A percentile compares a stretch with the other conserved stretches of the same genome.
phyloP scores from a whole-genome alignment of 2,113 vertebrate species.

The Colius striatus region DNA sequence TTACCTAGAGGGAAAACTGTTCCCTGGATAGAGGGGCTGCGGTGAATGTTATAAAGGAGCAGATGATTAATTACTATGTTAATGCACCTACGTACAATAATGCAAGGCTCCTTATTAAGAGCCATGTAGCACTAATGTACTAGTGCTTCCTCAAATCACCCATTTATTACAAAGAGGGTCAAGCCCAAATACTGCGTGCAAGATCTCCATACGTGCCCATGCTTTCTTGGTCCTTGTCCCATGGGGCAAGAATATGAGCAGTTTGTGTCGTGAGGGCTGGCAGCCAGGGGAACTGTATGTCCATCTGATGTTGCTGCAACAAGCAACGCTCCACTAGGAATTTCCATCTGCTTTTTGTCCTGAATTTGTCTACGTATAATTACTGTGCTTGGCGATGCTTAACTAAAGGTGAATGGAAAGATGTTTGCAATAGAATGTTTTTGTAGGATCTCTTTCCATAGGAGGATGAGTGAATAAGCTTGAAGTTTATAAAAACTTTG shows the following conservation, averaged over 20 bases:
- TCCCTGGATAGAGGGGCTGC: not conserved
- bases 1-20: constrained; percentile 5
- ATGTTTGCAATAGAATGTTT: accelerated
- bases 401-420: not conserved
- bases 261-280: not conserved
- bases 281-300: not conserved
- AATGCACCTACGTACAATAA: constrained; percentile 10
- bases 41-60: not conserved
- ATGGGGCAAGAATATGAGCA: not conserved
- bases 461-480: not conserved
- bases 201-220: accelerated
- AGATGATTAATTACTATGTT: constrained; percentile 40
- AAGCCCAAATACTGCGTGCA: not conserved
- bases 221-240: not conserved
- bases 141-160: not conserved
- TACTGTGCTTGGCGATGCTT: not conserved
- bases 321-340: not conserved
- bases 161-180: not conserved
- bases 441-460: not conserved
- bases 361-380: not conserved
- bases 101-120: not conserved
- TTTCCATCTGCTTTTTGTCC: constrained; percentile 26
- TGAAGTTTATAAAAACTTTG: not conserved
- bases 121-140: not conserved
- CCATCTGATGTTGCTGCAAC: not conserved